Evolutionary conservation across 2,797 vertebrate genomes (phyloP).

Genomic region (Galagoides demidoff): DNA sequence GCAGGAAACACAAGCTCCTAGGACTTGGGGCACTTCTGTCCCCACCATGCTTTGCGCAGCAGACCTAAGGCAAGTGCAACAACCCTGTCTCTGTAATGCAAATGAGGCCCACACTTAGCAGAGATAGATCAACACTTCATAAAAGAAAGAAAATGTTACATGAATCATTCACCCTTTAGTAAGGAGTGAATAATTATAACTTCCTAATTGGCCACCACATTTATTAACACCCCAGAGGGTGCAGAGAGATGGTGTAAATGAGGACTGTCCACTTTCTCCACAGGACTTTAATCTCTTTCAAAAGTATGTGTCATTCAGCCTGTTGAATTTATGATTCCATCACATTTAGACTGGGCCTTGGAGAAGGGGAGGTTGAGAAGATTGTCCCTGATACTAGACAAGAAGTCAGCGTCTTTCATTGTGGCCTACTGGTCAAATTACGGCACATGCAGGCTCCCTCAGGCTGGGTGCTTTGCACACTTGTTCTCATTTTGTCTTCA

Average conservation of each 20-base stretch:
- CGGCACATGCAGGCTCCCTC: background rate
- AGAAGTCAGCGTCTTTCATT: background rate
- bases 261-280: background rate
- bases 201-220: background rate
- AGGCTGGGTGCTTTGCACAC: background rate
- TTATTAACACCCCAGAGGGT: background rate
- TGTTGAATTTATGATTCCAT: background rate
- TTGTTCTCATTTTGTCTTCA: background rate
- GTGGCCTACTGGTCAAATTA: background rate
- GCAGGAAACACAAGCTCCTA: background rate
- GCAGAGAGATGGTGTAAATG: background rate
- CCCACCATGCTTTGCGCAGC: background rate
- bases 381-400: background rate
- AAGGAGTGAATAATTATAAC: background rate
- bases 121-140: background rate
- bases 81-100: background rate
- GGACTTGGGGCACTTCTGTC: fast-evolving
- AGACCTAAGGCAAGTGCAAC: fast-evolving
- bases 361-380: background rate
- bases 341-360: background rate
- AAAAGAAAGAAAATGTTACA: background rate
- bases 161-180: background rate
- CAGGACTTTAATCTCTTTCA: background rate
- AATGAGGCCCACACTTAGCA: background rate
- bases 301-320: background rate